Evolutionary conservation across 2,113 vertebrate species (phyloP).

Genomic region (Ifrita kowaldi): DNA sequence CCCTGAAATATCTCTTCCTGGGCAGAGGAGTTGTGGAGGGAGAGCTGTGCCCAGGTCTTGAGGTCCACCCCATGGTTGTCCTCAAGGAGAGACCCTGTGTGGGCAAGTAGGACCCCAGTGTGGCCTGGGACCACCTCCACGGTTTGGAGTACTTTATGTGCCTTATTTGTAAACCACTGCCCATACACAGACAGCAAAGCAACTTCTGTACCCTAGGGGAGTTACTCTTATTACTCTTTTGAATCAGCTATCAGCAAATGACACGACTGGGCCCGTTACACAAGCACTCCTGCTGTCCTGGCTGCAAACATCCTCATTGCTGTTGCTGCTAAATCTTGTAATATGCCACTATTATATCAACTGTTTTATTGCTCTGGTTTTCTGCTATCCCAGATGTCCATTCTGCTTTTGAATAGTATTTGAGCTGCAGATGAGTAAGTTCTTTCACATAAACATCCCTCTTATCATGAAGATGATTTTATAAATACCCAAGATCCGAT

Average conservation of each 20-base stretch:
- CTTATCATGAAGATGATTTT: background rate
- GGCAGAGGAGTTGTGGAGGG: background rate
- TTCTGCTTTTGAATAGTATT: background rate
- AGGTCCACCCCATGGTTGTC: background rate
- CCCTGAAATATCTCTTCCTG: background rate
- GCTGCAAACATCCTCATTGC: background rate
- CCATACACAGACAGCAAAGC: background rate
- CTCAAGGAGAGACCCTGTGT: background rate
- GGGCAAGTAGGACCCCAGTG: rapidly evolving
- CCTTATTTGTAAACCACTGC: background rate
- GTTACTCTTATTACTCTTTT: background rate
- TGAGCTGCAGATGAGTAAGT: background rate
- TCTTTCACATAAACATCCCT: background rate
- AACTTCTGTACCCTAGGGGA: background rate
- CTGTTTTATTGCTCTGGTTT: background rate
- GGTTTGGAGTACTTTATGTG: background rate
- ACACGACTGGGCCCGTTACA: background rate
- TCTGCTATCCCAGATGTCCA: background rate
- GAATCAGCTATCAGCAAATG: background rate
- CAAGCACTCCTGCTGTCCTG: background rate
- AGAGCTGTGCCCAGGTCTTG: background rate
- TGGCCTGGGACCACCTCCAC: background rate
- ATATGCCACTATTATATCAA: background rate
- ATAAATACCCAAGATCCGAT: background rate
- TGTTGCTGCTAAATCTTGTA: background rate